Evolutionary conservation across 1,140 invertebrate species (phyloP).

Genomic region (Cryptotermes secundus): DNA sequence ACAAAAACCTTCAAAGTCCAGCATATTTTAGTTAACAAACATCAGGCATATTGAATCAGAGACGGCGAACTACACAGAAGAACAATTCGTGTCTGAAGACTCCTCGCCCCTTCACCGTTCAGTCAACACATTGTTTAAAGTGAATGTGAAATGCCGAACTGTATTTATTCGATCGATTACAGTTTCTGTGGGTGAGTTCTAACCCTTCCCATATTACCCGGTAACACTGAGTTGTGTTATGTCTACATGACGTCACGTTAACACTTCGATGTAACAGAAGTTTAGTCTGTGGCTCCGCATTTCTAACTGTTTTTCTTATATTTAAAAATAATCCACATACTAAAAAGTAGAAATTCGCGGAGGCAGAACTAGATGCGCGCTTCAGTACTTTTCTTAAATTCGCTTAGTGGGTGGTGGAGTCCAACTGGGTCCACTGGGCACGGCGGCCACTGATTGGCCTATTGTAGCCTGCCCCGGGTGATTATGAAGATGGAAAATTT

Average conservation of each 20-base stretch:
- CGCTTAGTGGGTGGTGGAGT: no score
- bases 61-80: background rate
- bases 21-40: conserved; percentile 10
- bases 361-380: no score
- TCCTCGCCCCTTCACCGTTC: background rate
- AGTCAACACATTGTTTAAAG: conserved; percentile 19
- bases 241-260: background rate
- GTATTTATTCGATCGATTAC: conserved; percentile 11
- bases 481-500: no score
- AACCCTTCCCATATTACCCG: background rate
- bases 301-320: no score
- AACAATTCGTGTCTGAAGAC: background rate
- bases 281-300: no score
- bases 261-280: no score
- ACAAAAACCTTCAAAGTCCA: background rate
- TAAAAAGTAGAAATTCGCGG: no score
- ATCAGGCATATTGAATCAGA: background rate
- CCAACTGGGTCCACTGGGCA: no score
- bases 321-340: no score
- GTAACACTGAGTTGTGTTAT: background rate
- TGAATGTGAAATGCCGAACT: conserved; percentile 2
- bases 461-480: no score
- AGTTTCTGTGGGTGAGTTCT: background rate
- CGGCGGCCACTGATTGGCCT: no score
- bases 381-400: no score